phyloP scores from a whole-genome alignment of 2,797 vertebrate species.

The Syngnathus rostellatus region DNA sequence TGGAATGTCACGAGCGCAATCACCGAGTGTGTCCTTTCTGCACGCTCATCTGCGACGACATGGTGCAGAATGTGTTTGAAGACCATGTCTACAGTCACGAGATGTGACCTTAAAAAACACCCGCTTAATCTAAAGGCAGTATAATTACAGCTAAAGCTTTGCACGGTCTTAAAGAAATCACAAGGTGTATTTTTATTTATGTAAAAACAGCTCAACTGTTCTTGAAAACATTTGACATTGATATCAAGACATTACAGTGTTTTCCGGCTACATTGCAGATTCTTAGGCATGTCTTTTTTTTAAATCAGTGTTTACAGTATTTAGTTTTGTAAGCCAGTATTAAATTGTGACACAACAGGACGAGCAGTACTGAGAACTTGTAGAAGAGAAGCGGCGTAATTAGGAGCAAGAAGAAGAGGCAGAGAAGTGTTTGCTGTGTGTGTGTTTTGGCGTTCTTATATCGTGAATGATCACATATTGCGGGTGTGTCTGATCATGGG shows the following conservation, averaged over 20 bases:
- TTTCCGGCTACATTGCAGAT: background rate
- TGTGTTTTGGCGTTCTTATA: background rate
- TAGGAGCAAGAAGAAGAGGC: background rate
- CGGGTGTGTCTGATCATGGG: background rate
- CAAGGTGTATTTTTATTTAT: background rate
- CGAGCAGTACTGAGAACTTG: too few species aligned
- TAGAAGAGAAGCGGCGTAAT: background rate
- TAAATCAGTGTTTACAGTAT: background rate
- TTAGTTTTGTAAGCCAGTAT: too few species aligned
- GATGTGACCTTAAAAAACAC: background rate
- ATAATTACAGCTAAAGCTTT: background rate
- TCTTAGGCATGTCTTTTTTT: background rate
- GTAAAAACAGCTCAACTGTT: background rate
- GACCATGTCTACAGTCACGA: slow-evolving; percentile 71
- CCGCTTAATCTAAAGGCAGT: background rate
- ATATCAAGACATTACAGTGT: background rate
- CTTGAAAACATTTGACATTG: background rate
- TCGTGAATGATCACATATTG: background rate
- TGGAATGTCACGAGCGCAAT: slow-evolving; percentile 61
- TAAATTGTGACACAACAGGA: too few species aligned
- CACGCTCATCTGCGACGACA: slow-evolving; percentile 60
- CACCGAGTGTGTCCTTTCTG: slow-evolving; percentile 72
- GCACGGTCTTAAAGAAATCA: background rate
- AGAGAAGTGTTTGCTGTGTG: background rate
- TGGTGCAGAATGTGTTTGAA: slow-evolving; percentile 64